Evolutionary conservation across 2,113 vertebrate species (phyloP).

Genomic region (Oceanites oceanicus): DNA sequence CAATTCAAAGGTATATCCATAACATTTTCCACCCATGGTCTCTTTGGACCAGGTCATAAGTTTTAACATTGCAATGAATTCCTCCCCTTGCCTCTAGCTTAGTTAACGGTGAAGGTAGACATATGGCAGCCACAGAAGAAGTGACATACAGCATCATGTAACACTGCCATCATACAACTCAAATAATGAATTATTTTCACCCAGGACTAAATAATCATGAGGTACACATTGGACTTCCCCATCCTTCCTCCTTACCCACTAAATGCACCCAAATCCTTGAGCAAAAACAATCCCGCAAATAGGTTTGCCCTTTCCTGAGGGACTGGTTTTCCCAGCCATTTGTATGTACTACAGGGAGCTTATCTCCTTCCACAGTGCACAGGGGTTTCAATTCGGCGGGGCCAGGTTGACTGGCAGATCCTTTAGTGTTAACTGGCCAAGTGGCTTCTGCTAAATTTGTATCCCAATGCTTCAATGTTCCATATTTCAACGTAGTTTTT

Average conservation of each 20-base stretch:
- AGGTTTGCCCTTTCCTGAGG: background rate
- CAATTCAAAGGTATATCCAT: no score
- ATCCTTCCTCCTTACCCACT: background rate
- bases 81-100: no score
- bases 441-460: background rate
- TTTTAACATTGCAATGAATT: no score
- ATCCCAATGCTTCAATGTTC: background rate
- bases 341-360: no score
- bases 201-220: background rate
- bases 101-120: no score
- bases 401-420: background rate
- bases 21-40: no score
- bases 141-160: no score
- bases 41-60: no score
- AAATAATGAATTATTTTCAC: no score
- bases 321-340: background rate
- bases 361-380: background rate
- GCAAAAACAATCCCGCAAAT: background rate
- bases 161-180: no score
- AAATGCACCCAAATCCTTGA: background rate
- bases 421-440: background rate
- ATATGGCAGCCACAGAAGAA: no score
- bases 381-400: background rate
- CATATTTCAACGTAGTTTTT: background rate
- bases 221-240: background rate